Base-by-base conservation (phyloP, 2,113 vertebrate genomes). In the Gallinago undulata region DNA sequence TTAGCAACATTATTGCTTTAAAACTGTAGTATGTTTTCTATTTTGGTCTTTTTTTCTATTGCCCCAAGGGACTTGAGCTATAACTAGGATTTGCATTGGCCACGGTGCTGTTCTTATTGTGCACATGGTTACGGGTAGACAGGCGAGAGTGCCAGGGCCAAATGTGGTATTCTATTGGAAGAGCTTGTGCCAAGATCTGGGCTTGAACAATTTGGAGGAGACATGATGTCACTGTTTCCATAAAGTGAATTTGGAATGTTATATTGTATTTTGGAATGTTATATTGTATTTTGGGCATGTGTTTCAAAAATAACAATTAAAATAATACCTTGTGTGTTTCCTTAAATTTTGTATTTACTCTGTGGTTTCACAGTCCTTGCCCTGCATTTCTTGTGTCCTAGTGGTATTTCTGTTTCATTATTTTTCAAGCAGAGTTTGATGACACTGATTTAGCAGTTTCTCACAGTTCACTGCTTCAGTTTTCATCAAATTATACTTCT, bases 401-500 rank as follows among this genome's bases (percentile, higher is more conserved):
- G 74, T 93, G 77, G 91, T 92, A 91, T 98, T 97, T 97, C 89
- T 96, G 82, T 98, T 97, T 95, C 96, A 92, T 98, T 98, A 96
- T 97, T 98, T 98, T 95, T 92, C 93, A 96, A 94, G 95, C 93
- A 90, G 96, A 93, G 94, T 97, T 97, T 95, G 97, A 97, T 98
- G 96, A 98, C 96, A 97, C 94, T 95, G 96, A 95, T 97, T 97
- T 97, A 98, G 96, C 96, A 97, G 96, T 97, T 98, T 97, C 96
- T 97, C 96, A 97, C 97, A 98, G 98, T 97, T 98, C 97, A 97
- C 93, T 97, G 97, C 96, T 96, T 97, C 96, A 95, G 97, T 97
- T 98, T 98, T 98, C 97, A 98, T 98, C 98, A 94, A 96, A 98
- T 98, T 97, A 96, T 96, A 97, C 90, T 97, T 97, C 96, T 92